Evolutionary conservation across 2,113 vertebrate genomes (phyloP).

Genomic region (Prietella phreatophila): DNA sequence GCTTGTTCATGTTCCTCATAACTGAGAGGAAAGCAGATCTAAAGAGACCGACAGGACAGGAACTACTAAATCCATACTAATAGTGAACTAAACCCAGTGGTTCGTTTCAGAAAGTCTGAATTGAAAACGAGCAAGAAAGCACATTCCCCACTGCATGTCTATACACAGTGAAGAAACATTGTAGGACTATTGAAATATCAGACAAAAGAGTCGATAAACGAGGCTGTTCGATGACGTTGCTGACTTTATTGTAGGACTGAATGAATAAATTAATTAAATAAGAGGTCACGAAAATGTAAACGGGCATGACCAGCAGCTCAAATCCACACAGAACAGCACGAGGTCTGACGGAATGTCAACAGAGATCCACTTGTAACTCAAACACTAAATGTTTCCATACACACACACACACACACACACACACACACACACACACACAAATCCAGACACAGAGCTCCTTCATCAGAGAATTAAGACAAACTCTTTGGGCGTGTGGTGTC

Average conservation of each 20-base stretch:
- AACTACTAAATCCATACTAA: no score
- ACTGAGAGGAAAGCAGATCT: not conserved
- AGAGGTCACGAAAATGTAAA: slow-evolving; percentile 36
- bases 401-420: not conserved
- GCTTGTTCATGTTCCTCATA: no score
- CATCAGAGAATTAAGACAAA: slow-evolving; percentile 10
- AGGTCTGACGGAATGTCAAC: slow-evolving; percentile 1
- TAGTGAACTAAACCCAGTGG: no score
- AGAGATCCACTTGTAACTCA: not conserved
- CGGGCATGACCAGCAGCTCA: slow-evolving; percentile 31
- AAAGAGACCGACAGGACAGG: no score
- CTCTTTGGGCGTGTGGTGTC: slow-evolving; percentile 17
- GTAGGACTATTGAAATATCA: not conserved
- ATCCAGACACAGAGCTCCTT: not conserved
- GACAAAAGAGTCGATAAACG: not conserved
- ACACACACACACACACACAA: not conserved
- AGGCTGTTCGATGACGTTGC: not conserved
- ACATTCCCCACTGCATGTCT: no score
- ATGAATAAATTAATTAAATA: slow-evolving; percentile 45
- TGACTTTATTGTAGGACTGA: slow-evolving; percentile 62
- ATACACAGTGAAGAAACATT: not conserved
- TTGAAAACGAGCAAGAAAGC: no score
- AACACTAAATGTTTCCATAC: not conserved
- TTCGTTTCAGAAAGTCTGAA: not conserved
- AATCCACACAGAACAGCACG: slow-evolving; percentile 41